A percentile compares a stretch with the other conserved stretches of the same genome.
phyloP scores from a whole-genome alignment of 2,888 invertebrate species.

The Prenolepis imparis region DNA sequence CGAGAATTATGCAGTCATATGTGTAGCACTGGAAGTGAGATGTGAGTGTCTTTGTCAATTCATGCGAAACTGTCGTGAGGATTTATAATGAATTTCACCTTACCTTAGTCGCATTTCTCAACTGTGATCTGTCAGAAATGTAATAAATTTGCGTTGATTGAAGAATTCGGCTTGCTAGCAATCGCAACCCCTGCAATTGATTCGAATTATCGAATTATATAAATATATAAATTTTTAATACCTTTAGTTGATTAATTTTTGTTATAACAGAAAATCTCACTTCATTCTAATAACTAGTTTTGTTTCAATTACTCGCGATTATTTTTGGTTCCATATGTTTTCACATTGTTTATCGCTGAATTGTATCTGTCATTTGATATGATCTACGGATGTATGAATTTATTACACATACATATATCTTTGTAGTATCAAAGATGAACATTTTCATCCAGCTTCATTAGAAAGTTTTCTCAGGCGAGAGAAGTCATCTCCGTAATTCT shows the following conservation, averaged over 20 bases:
- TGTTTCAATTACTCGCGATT: neutral
- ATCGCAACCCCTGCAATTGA: neutral
- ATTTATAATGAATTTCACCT: conserved; percentile 3
- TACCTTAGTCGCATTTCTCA: conserved; percentile 2
- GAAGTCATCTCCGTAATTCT: conserved; percentile 27
- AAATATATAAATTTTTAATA: too few relatives aligned
- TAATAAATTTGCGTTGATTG: conserved; percentile 16
- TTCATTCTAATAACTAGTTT: neutral
- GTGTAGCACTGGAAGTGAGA: neutral
- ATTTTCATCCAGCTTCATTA: conserved; percentile 31
- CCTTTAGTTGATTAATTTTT: too few relatives aligned
- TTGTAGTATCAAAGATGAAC: conserved; percentile 31
- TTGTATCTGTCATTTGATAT: conserved; percentile 19
- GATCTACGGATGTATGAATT: conserved; percentile 9
- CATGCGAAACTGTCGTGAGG: conserved; percentile 22
- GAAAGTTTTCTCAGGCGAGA: conserved; percentile 33
- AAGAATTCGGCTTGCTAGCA: neutral
- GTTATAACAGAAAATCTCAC: neutral
- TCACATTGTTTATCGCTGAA: neutral
- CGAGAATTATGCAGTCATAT: neutral
- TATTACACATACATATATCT: conserved; percentile 18
- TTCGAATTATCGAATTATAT: neutral
- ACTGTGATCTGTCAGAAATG: conserved; percentile 4
- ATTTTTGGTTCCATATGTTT: conserved; percentile 11
- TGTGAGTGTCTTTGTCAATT: conserved; percentile 6